A percentile compares a stretch with the other conserved stretches of the same genome.
Conservation (phyloP, 2,797 vertebrate species). For the Bradypodion pumilum region DNA sequence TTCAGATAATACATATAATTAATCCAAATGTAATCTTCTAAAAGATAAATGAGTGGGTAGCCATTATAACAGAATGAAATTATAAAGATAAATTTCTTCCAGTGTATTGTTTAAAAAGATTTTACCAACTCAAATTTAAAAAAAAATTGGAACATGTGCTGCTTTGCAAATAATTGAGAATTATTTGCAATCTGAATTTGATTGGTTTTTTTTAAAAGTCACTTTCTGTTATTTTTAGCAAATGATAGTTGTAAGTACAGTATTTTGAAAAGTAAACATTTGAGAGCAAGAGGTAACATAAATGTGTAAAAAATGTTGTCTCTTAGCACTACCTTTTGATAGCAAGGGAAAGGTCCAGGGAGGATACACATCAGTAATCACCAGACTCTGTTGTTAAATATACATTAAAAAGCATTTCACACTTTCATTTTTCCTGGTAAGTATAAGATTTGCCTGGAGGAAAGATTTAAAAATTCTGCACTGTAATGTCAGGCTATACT, state of each 20-base stretch:
- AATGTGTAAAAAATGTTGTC: conserved; percentile 84
- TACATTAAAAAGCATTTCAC: conserved; percentile 99
- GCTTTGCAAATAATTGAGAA: conserved; percentile 55
- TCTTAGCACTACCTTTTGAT: conserved; percentile 85
- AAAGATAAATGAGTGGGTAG: conserved; percentile 27
- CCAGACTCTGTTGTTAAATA: conserved; percentile 98
- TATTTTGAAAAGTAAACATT: conserved; percentile 71
- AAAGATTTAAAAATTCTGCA: conserved; percentile 92
- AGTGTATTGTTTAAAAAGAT: conserved; percentile 43
- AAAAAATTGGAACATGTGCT: conserved; percentile 42
- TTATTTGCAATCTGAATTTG: conserved; percentile 55
- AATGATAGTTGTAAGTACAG: conserved; percentile 67
- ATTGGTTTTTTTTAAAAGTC: conserved; percentile 48
- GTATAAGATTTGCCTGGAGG: conserved; percentile 92
- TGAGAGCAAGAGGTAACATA: conserved; percentile 73
- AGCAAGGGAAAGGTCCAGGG: conserved; percentile 84
- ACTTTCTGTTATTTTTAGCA: conserved; percentile 62
- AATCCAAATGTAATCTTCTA: not conserved
- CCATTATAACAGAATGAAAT: conserved; percentile 27
- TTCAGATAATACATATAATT: conserved; percentile 15
- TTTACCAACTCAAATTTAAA: conserved; percentile 43
- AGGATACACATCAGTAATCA: conserved; percentile 95
- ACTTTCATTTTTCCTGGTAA: conserved; percentile 94
- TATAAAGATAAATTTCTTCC: conserved; percentile 31
- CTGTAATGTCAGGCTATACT: conserved; percentile 82